Evolutionary conservation across 1,140 invertebrate species (phyloP), one percentile per base, ranked within the genome.

Genomic region (Drosophila albomicans): DNA sequence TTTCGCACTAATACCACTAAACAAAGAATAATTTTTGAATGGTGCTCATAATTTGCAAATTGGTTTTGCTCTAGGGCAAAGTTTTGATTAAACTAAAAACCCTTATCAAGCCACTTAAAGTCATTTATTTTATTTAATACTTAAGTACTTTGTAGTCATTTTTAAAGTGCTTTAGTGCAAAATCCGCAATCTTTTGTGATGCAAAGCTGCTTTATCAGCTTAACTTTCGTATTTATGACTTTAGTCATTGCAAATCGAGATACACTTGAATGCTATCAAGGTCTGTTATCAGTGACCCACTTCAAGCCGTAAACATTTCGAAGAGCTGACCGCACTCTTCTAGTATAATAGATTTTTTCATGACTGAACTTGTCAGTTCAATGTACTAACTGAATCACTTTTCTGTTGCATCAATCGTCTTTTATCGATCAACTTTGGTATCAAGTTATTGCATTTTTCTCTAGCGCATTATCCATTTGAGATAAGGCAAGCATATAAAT

Each of bases 191-290:
- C 35, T 38, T 13, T 43, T 43, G 35, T 13, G 41, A 43, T 43
- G 3, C 38, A 41, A 41, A 13, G 1, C 41, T 43, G 11, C 4
- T 43, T 43, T 13, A 43, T 43, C 3, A n/a, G 41, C 41, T n/a
- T 13, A 7, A 38, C 35, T 38, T 38, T 38, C 8, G 3, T 38
- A 10, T 38, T 38, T 10, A 38, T 38, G 35, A 38, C 35, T 38
- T 38, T 38, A 10, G 10, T 10, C 35, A 38, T 38, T 43, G n/a
- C 41, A 13, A 43, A 43, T 13, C 41, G 41, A 13, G 13, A 13
- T 43, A 11, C 28, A 32, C 5, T 54, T 13, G n/a, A 54, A 30
- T 54, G 51, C 7, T 54, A 54, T 54, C 51, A 30, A 54, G 28
- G 28, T 13, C 10, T 54, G n/a, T 54, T 54, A 54, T 54, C 28